Evolutionary conservation across 2,888 invertebrate species (phyloP), one percentile per base, ranked within the genome.

Genomic region (Carcina quercana): DNA sequence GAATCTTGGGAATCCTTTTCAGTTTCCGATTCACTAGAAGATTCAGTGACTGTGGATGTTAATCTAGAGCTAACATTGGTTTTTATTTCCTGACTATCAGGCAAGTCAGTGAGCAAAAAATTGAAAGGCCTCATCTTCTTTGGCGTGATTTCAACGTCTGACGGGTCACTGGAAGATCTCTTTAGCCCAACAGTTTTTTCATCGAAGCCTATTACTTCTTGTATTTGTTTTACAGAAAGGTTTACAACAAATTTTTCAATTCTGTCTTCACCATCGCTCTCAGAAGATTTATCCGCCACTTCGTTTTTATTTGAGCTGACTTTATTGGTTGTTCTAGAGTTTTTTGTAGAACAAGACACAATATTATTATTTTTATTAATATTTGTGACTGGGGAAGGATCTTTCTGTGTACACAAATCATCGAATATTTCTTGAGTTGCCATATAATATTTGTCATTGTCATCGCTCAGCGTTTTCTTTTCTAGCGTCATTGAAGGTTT

Each of bases 31-130:
- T 74, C 76, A 48, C 71, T 74, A 0, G 70, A 71, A 5, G 63
- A 59, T 36, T 70, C 70, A 7, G 57, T 57, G 2, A 53, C 45
- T 2, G 28, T 7, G 10, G 40, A 29, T 42, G 46, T 61, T 2
- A 41, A 25, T 25, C 38, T 42, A 5, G 49, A 34, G 12, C 59
- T 46, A 3, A 72, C 53, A 43, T 50, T 59, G 5, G 50, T 62
- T 50, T 72, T 71, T 26, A 79, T 82, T 60, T 83, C 76, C 53
- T 78, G 75, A 37, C 76, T 82, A 29, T 63, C 58, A 1, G 78
- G 79, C 32, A 79, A 53, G 35, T 78, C 74, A 1, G 57, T 63
- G 13, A 64, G 58, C 39, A 70, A 60, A 25, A 73, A 60, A 34
- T 56, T 55, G 5, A 59, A 45, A 2, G 57, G 43, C 10, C 50